phyloP scores from a whole-genome alignment of 2,797 vertebrate species.

The Pseudomugil tenellus region DNA sequence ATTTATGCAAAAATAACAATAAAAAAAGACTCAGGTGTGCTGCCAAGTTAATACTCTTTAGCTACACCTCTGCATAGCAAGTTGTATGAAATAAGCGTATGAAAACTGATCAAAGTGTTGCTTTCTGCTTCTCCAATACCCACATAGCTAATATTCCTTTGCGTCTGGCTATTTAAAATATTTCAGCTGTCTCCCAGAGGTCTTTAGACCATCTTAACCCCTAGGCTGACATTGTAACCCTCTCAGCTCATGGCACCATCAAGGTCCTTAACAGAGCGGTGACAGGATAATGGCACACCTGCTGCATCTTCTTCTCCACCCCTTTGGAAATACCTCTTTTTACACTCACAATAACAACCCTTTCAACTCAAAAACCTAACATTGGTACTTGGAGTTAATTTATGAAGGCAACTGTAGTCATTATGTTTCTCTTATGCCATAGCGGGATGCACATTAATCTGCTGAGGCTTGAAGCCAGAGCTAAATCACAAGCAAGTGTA shows the following conservation, averaged over 20 bases:
- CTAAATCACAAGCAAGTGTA: conserved; percentile 55
- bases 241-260: conserved; percentile 13
- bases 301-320: conserved; percentile 32
- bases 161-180: conserved; percentile 61
- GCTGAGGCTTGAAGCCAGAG: conserved; percentile 48
- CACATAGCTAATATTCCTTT: conserved; percentile 30
- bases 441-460: conserved; percentile 60
- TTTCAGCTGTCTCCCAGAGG: conserved; percentile 51
- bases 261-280: conserved; percentile 53
- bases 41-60: not conserved
- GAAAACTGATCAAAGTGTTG: not conserved
- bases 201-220: conserved; percentile 49
- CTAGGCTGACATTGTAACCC: conserved; percentile 47
- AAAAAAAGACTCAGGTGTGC: not conserved
- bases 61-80: conserved; percentile 1
- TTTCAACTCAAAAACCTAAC: conserved; percentile 50
- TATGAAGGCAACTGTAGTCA: conserved; percentile 52
- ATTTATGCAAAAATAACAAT: conserved; percentile 3
- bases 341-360: conserved; percentile 44
- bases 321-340: conserved; percentile 52
- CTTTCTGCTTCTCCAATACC: not conserved
- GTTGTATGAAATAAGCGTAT: not conserved
- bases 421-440: conserved; percentile 34
- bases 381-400: conserved; percentile 52
- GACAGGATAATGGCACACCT: conserved; percentile 60